Conservation (phyloP, 2,888 invertebrate species). For the Brenthis ino region DNA sequence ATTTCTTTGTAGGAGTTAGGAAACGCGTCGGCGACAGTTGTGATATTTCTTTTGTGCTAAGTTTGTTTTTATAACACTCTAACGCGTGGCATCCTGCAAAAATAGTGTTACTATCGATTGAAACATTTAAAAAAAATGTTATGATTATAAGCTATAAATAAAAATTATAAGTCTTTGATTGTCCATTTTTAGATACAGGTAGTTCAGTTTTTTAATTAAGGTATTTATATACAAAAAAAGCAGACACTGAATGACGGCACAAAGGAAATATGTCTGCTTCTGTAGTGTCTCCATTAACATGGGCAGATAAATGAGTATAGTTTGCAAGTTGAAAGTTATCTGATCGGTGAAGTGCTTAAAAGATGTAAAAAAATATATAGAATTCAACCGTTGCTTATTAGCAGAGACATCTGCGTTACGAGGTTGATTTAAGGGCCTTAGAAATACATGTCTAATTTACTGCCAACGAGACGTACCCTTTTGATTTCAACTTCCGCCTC, state of each 20-base stretch:
- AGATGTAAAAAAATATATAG: constrained; percentile 59
- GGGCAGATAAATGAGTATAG: constrained; percentile 59
- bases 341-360: constrained; percentile 59
- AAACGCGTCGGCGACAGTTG: constrained; percentile 71
- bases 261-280: constrained; percentile 32
- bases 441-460: constrained; percentile 39
- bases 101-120: constrained; percentile 50
- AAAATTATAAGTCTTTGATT: neutral
- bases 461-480: constrained; percentile 29
- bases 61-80: constrained; percentile 61
- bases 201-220: neutral
- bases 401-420: constrained; percentile 64
- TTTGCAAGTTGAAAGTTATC: constrained; percentile 71
- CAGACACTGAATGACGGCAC: constrained; percentile 8
- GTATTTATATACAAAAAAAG: constrained; percentile 2
- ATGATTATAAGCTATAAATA: neutral
- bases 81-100: constrained; percentile 74
- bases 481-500: constrained; percentile 33
- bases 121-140: neutral
- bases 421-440: constrained; percentile 21
- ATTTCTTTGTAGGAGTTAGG: constrained; percentile 57
- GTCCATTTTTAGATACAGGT: neutral
- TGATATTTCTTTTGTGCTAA: constrained; percentile 53
- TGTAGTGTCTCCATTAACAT: constrained; percentile 41
- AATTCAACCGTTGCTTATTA: constrained; percentile 60